Percentiles rank a stretch among this genome's conserved stretches.
phyloP scores from a whole-genome alignment of 2,797 vertebrate species.

The Phyllotis vaccarum region DNA sequence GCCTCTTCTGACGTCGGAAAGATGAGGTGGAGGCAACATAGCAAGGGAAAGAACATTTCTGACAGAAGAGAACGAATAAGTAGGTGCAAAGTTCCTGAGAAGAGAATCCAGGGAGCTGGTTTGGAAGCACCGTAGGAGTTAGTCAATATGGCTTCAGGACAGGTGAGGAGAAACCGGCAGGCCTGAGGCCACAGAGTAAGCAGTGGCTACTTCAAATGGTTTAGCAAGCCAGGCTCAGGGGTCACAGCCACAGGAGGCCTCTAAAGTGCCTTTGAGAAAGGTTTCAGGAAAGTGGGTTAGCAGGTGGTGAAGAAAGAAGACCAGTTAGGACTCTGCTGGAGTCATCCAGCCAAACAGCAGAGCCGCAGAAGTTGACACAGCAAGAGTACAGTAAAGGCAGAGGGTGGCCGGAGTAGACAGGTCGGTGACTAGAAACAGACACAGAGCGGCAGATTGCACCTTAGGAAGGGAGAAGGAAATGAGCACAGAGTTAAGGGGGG shows the following conservation, averaged over 20 bases:
- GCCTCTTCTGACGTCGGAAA: not conserved
- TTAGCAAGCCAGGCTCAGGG: not conserved
- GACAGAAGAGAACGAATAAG: not conserved
- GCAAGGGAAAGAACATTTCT: not conserved
- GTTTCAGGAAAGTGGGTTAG: not conserved
- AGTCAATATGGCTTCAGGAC: no score
- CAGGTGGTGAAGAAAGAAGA: not conserved
- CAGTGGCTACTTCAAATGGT: not conserved
- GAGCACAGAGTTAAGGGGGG: not conserved
- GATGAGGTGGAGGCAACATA: not conserved
- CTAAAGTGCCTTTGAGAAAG: not conserved
- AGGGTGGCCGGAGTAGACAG: not conserved
- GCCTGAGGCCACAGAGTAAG: not conserved
- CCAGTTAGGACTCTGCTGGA: not conserved
- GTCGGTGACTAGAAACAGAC: not conserved
- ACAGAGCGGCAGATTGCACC: not conserved
- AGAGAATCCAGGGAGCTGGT: not conserved
- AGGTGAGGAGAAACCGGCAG: not conserved
- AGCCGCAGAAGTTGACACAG: not conserved
- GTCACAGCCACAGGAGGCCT: not conserved
- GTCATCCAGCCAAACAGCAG: not conserved
- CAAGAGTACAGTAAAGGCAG: not conserved
- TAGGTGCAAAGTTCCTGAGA: not conserved
- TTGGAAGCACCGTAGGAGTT: not conserved
- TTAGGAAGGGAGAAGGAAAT: not conserved